phyloP scores from a whole-genome alignment of 2,888 invertebrate genomes.

The Drosophila kuntzei region DNA sequence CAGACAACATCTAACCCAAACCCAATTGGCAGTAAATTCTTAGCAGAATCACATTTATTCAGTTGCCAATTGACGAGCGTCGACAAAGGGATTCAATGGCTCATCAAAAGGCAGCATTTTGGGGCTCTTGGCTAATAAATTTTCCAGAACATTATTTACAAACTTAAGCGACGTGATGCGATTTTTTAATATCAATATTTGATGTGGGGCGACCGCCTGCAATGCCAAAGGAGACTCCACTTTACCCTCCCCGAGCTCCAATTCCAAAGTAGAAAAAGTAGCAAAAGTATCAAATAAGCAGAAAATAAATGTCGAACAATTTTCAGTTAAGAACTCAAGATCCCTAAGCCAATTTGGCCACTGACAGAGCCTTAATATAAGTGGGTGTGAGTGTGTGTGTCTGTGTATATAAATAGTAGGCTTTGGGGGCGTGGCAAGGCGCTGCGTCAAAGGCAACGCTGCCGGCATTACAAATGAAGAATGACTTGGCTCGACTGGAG shows the following conservation, averaged over 20 bases:
- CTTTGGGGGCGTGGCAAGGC: slow-evolving; percentile 44
- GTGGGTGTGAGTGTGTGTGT: slow-evolving; percentile 18
- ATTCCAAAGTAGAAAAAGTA: slow-evolving; percentile 29
- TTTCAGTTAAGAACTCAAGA: slow-evolving; percentile 67
- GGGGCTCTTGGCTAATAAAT: slow-evolving; percentile 64
- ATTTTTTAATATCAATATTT: slow-evolving; percentile 82
- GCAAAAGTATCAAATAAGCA: slow-evolving; percentile 71
- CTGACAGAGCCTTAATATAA: slow-evolving; percentile 15
- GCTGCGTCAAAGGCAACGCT: slow-evolving; percentile 52
- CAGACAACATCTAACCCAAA: slow-evolving; percentile 43
- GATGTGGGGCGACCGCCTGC: slow-evolving; percentile 34
- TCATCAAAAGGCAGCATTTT: slow-evolving; percentile 32
- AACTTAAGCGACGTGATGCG: slow-evolving; percentile 81
- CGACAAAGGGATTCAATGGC: slow-evolving; percentile 24
- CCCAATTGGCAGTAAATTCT: slow-evolving; percentile 39
- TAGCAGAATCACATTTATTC: slow-evolving; percentile 68
- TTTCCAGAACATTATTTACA: slow-evolving; percentile 82
- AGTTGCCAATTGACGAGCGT: slow-evolving; percentile 41
- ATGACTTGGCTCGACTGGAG: slow-evolving; percentile 56
- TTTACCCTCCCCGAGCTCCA: neutral
- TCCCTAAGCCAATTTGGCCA: slow-evolving; percentile 63
- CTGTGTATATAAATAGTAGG: slow-evolving; percentile 15
- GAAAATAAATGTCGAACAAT: slow-evolving; percentile 78
- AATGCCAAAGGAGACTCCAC: neutral
- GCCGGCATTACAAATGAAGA: slow-evolving; percentile 72